Percentiles rank a stretch among this genome's conserved stretches.
phyloP scores from a whole-genome alignment of 2,113 vertebrate genomes.

The Mirza zaza region DNA sequence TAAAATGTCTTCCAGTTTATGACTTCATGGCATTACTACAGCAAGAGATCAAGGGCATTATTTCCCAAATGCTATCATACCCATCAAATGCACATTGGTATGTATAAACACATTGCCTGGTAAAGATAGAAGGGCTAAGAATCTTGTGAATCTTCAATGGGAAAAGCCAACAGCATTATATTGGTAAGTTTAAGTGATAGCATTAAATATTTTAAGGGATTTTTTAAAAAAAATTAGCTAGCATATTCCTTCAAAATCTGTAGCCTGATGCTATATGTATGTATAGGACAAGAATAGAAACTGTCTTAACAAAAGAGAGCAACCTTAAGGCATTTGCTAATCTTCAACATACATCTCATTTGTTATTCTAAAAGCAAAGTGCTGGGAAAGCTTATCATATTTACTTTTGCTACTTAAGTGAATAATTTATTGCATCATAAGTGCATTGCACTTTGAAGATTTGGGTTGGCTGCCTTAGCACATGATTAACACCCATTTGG shows the following conservation, averaged over 20 bases:
- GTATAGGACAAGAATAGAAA: background rate
- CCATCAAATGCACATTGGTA: constrained; percentile 44
- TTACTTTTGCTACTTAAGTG: background rate
- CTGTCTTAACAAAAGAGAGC: background rate
- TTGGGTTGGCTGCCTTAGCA: background rate
- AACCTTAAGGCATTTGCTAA: background rate
- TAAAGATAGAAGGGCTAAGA: constrained; percentile 47
- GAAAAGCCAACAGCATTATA: constrained; percentile 48
- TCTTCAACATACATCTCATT: background rate
- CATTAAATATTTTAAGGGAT: constrained; percentile 70
- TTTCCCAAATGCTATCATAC: constrained; percentile 62
- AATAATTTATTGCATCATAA: background rate
- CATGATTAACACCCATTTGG: background rate
- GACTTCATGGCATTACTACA: background rate
- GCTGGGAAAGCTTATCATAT: background rate
- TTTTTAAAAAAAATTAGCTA: constrained; percentile 37
- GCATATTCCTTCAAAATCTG: background rate
- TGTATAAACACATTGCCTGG: constrained; percentile 10
- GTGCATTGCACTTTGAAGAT: background rate
- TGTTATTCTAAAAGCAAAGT: background rate
- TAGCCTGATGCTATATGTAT: background rate
- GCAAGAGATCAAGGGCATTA: constrained; percentile 50
- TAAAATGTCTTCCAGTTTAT: background rate
- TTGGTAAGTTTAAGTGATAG: constrained; percentile 68
- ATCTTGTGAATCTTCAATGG: constrained; percentile 38